These are phyloP conservation scores for Patella caerulea DNA, from an alignment of 2,888 invertebrate genomes.

Conservation along the genomic window DNA sequence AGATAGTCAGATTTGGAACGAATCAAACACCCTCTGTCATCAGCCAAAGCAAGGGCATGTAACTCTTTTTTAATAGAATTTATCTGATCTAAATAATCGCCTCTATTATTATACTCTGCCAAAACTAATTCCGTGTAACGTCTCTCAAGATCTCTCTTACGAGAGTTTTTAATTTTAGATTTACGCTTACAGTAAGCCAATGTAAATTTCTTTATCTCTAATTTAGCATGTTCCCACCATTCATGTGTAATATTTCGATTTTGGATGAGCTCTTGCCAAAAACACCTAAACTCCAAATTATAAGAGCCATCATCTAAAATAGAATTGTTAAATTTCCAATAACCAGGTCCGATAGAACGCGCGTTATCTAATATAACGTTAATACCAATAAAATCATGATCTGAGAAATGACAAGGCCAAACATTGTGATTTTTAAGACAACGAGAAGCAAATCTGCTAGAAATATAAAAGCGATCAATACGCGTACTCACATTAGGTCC, in stretches of 20 bases:
- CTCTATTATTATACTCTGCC: constrained; percentile 11
- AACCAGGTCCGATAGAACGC: background rate
- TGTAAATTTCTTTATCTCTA: background rate
- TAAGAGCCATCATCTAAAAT: background rate
- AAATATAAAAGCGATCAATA: too few species aligned
- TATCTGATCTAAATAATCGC: constrained; percentile 8
- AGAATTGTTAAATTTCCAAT: constrained; percentile 3
- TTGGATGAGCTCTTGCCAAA: background rate
- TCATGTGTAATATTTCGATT: background rate
- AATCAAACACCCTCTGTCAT: background rate
- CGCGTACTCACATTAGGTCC: background rate
- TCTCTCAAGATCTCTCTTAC: background rate
- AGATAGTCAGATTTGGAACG: constrained; percentile 5
- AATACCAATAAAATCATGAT: background rate
- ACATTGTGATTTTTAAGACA: constrained; percentile 11
- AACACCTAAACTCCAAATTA: background rate
- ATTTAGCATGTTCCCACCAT: constrained; percentile 1
- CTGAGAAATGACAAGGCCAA: constrained; percentile 4
- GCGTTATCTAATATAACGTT: background rate
- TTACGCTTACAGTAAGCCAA: background rate
- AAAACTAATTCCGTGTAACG: constrained; percentile 4
- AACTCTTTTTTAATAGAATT: background rate
- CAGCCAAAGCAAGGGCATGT: background rate
- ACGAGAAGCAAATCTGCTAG: too few species aligned
- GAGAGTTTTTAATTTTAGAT: background rate